Evolutionary conservation across 2,888 invertebrate species (phyloP).

Genomic region (Cephus runcator): DNA sequence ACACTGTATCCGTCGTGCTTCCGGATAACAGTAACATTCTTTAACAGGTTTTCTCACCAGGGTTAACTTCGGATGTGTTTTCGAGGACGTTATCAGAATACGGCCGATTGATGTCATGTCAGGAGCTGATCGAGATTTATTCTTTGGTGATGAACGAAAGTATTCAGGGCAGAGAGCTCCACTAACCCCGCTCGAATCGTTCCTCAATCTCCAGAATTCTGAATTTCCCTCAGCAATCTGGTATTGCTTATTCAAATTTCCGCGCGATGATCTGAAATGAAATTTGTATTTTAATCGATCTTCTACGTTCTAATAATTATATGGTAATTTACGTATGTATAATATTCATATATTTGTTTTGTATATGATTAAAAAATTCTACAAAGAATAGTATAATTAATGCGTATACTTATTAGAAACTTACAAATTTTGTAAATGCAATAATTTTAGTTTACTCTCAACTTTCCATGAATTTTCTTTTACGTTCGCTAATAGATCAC

Average conservation of each 20-base stretch:
- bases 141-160: slow-evolving; percentile 12
- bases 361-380: background rate
- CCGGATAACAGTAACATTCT: slow-evolving; percentile 16
- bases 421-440: slow-evolving; percentile 30
- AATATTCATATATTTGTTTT: background rate
- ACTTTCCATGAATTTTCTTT: slow-evolving; percentile 29
- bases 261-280: background rate
- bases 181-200: slow-evolving; percentile 18
- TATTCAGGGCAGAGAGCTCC: slow-evolving; percentile 17
- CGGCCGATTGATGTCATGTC: slow-evolving; percentile 12
- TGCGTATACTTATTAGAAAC: slow-evolving; percentile 15
- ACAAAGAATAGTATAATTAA: background rate
- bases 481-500: slow-evolving; percentile 27
- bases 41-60: slow-evolving; percentile 1
- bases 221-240: background rate
- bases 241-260: background rate
- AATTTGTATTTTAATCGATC: background rate
- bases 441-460: slow-evolving; percentile 25
- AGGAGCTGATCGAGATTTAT: slow-evolving; percentile 11
- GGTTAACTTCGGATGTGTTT: slow-evolving; percentile 2
- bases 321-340: background rate
- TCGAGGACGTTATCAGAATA: slow-evolving; percentile 5
- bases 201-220: slow-evolving; percentile 18
- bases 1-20: slow-evolving; percentile 8
- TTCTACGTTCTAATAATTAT: background rate